Evolutionary conservation across 2,888 invertebrate genomes (phyloP).

Genomic region (Ornithoptera alexandrae): DNA sequence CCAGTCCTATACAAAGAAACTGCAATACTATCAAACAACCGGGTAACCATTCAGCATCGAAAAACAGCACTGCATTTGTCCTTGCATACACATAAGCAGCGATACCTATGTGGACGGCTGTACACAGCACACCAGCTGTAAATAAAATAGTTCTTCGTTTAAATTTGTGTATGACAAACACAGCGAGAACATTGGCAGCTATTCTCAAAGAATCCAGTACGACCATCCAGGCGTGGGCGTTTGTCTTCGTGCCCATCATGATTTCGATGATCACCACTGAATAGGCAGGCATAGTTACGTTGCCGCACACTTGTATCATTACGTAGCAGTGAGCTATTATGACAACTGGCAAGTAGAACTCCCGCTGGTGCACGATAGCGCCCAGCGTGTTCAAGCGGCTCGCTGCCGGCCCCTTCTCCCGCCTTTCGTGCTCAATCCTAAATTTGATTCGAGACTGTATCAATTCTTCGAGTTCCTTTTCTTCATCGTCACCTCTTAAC

Average conservation of each 20-base stretch:
- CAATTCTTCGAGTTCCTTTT: conserved; percentile 59
- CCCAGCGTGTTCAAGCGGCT: conserved; percentile 41
- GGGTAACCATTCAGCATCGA: conserved; percentile 31
- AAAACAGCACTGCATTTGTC: conserved; percentile 39
- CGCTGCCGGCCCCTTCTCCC: conserved; percentile 1
- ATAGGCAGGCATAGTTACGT: conserved; percentile 51
- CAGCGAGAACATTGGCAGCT: conserved; percentile 46
- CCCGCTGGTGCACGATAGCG: conserved; percentile 42
- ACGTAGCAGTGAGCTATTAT: conserved; percentile 56
- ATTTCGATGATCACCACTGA: conserved; percentile 48
- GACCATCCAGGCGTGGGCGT: conserved; percentile 47
- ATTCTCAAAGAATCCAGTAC: conserved; percentile 51
- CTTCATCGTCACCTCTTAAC: conserved; percentile 69
- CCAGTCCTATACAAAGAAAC: conserved; percentile 77
- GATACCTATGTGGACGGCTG: conserved; percentile 43
- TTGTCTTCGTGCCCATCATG: conserved; percentile 46
- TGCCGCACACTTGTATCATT: conserved; percentile 53
- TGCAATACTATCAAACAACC: conserved; percentile 43
- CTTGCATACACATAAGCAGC: conserved; percentile 51
- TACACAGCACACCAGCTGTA: conserved; percentile 43
- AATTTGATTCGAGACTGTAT: conserved; percentile 51
- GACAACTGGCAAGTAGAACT: conserved; percentile 57
- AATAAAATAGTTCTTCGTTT: conserved; percentile 52
- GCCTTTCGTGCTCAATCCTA: conserved; percentile 30
- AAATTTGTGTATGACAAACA: conserved; percentile 49